Evolutionary conservation across 1,140 invertebrate genomes (phyloP), one percentile per base, ranked within the genome.

Genomic region (Drosophila repleta): DNA sequence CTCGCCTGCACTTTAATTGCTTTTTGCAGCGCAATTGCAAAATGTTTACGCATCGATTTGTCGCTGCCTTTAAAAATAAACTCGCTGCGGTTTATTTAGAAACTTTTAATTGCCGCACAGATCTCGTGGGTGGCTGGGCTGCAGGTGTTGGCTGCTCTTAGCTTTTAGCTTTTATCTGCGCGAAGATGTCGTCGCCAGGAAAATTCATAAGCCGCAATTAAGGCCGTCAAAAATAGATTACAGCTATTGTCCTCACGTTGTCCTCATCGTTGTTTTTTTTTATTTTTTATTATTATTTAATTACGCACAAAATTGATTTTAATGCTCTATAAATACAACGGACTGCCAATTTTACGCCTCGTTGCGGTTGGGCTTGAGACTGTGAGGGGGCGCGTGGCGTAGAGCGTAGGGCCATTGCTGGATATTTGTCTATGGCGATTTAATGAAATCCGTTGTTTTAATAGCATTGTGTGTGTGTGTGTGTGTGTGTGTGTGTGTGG

Each of bases 221-320:
- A 45, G 53, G 39, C 63, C 52, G 45, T 66, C 69, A 72, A 60
- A 72, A 72, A 72, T 72, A 67, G 69, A 72, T 60, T 57, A 53
- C 24, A 26, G 18, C 20, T 35, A 58, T 71, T 71, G 61, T 71
- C 13, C 17, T 41, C 17, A 41, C 45, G 4, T 53, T 68, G 67
- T 56, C 57, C 46, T 45, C 17, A 41, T 65, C 29, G 74, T 81
- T 85, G 35, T 13, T 3, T n/a, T 39, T n/a, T 4, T 15, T 15
- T 41, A 15, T 15, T 41, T 29, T 52, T 55, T 64, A 37, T 51
- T 17, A 41, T 64, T 35, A 82, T 82, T 85, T 82, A 82, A 88
- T 87, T 79, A 85, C 79, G 78, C 66, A 74, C 67, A 65, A 88
- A 87, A 79, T 88, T 87, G 83, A 88, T 79, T 82, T 79, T 76